Conservation (phyloP, 1,140 invertebrate genomes). For the Pseudomyrmex sp. region DNA sequence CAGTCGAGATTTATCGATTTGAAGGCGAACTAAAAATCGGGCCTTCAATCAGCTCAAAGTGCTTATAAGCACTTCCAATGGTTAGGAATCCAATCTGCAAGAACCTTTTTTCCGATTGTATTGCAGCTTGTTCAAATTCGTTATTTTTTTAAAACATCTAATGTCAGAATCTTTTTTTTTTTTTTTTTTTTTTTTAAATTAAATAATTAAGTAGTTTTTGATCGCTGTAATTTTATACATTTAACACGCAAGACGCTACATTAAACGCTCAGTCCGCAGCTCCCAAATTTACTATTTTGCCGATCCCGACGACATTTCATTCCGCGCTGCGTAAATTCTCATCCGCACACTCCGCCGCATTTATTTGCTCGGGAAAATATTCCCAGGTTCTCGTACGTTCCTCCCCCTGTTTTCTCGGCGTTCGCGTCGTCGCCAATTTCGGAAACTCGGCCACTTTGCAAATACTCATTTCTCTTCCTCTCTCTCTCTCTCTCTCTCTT, state of each 20-base stretch:
- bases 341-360: slow-evolving; percentile 36
- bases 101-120: too few species aligned
- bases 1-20: too few species aligned
- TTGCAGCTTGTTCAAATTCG: too few species aligned
- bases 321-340: slow-evolving; percentile 50
- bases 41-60: too few species aligned
- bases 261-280: neutral
- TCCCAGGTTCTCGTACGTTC: slow-evolving; percentile 53
- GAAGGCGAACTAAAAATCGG: too few species aligned
- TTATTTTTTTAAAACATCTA: too few species aligned
- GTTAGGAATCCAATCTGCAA: too few species aligned
- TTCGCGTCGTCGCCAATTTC: slow-evolving; percentile 62
- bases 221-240: neutral
- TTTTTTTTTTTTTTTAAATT: too few species aligned
- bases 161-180: too few species aligned
- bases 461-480: slow-evolving; percentile 57
- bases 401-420: slow-evolving; percentile 62
- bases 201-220: too few species aligned
- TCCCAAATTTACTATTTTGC: slow-evolving; percentile 12
- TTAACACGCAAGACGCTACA: neutral
- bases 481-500: too few species aligned
- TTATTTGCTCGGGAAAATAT: slow-evolving; percentile 55
- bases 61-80: too few species aligned
- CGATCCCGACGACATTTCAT: slow-evolving; percentile 31
- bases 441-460: slow-evolving; percentile 71